Conservation (phyloP, 2,113 vertebrate genomes). For the Salvator merianae region DNA sequence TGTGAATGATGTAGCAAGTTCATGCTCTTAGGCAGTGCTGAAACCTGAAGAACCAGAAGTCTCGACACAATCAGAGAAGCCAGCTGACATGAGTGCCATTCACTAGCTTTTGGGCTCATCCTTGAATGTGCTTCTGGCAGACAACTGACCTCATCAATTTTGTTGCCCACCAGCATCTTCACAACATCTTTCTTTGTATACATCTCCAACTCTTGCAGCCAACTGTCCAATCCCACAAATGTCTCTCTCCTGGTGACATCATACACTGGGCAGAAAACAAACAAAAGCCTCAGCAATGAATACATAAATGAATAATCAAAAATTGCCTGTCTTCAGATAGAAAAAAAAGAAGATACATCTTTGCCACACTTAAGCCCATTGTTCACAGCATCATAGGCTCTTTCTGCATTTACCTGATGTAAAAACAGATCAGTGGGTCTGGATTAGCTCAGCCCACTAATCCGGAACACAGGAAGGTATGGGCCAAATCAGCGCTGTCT, state of each 20-base stretch:
- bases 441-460: too few relatives aligned
- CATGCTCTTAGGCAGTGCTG: too few relatives aligned
- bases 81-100: not conserved
- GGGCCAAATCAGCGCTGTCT: too few relatives aligned
- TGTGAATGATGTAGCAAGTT: too few relatives aligned
- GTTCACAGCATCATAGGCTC: too few relatives aligned
- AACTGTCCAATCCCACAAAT: conserved; percentile 50
- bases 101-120: not conserved
- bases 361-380: too few relatives aligned
- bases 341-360: not conserved
- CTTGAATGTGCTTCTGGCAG: not conserved
- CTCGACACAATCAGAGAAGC: too few relatives aligned
- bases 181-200: conserved; percentile 31
- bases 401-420: too few relatives aligned
- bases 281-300: not conserved
- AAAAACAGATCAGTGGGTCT: too few relatives aligned
- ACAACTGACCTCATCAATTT: conserved; percentile 61
- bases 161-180: conserved; percentile 72
- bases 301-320: too few relatives aligned
- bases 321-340: not conserved
- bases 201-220: conserved; percentile 60
- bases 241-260: conserved; percentile 68
- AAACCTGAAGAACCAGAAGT: too few relatives aligned
- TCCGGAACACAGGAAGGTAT: too few relatives aligned
- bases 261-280: conserved; percentile 56